These are phyloP conservation scores for Pagrus major DNA, from an alignment of 2,113 vertebrate genomes.

Conservation along the genomic window DNA sequence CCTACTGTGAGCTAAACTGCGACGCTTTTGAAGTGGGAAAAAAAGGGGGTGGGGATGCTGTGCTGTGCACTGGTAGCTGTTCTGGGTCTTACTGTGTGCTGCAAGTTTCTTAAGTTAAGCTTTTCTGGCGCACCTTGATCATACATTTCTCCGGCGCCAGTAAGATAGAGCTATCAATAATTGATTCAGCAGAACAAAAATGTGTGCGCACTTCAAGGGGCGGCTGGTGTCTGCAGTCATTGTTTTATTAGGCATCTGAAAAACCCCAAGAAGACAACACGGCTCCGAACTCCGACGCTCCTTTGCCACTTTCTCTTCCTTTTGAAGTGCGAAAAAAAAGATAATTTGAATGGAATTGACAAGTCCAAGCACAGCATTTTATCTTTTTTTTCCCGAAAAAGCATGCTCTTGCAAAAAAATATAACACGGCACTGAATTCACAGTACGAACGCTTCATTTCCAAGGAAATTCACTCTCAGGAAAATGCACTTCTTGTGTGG, in stretches of 20 bases:
- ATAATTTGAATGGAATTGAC: constrained; percentile 36
- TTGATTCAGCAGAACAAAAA: constrained; percentile 57
- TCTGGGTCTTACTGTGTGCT: constrained; percentile 23
- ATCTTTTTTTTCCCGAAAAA: not conserved
- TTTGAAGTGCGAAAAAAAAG: constrained; percentile 41
- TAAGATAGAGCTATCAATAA: constrained; percentile 60
- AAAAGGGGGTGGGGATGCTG: no score
- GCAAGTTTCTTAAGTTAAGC: constrained; percentile 49
- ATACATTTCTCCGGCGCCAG: constrained; percentile 32
- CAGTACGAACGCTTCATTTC: not conserved
- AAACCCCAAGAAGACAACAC: not conserved
- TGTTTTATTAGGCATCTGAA: constrained; percentile 52
- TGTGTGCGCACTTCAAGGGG: constrained; percentile 36
- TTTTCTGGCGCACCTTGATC: constrained; percentile 57
- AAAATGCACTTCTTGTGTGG: not conserved
- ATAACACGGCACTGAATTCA: constrained; percentile 6
- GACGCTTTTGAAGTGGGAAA: constrained; percentile 46
- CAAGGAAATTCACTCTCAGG: not conserved
- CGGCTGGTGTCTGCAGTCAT: constrained; percentile 30
- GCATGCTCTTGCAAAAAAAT: no score
- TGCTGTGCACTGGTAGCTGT: not conserved
- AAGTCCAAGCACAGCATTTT: constrained; percentile 50
- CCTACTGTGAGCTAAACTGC: constrained; percentile 40
- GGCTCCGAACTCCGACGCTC: constrained; percentile 31
- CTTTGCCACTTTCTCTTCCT: constrained; percentile 18